Conservation (phyloP, 1,140 invertebrate species). For the Drosophila oshimai region DNA sequence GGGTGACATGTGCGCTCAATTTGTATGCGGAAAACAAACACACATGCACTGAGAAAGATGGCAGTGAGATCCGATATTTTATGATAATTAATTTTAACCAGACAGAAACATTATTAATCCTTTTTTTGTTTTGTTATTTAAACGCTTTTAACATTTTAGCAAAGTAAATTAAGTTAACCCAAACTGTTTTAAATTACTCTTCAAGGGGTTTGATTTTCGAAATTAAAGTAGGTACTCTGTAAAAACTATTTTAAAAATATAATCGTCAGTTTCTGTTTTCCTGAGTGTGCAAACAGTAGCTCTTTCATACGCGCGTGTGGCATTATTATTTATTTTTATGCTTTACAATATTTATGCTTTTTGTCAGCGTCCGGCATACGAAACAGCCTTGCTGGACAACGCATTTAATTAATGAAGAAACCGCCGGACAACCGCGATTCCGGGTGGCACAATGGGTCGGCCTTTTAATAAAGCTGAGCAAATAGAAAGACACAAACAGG, state of each 20-base stretch:
- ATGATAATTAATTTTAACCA: too few species aligned
- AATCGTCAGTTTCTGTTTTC: not conserved
- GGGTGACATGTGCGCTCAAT: constrained; percentile 61
- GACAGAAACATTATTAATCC: too few species aligned
- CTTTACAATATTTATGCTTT: constrained; percentile 78
- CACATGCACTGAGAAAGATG: not conserved
- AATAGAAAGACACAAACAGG: constrained; percentile 47
- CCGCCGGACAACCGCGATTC: constrained; percentile 26
- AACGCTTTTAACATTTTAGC: too few species aligned
- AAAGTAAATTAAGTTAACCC: too few species aligned
- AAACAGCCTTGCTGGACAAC: constrained; percentile 55
- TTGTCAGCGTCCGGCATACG: constrained; percentile 65
- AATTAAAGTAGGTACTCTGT: too few species aligned
- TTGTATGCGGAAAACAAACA: constrained; percentile 63
- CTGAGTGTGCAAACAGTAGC: not conserved
- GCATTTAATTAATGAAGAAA: constrained; percentile 79
- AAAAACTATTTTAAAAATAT: not conserved
- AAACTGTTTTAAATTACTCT: not conserved
- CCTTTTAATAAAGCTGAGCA: constrained; percentile 69
- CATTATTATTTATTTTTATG: constrained; percentile 76
- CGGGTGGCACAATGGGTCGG: not conserved
- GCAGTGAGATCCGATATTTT: too few species aligned
- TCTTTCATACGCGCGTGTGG: constrained; percentile 5
- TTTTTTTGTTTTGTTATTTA: too few species aligned
- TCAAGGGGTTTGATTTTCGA: too few species aligned